Evolutionary conservation across 1,140 invertebrate genomes (phyloP), one percentile per base, ranked within the genome.

Genomic region (Lordiphosa mommai): DNA sequence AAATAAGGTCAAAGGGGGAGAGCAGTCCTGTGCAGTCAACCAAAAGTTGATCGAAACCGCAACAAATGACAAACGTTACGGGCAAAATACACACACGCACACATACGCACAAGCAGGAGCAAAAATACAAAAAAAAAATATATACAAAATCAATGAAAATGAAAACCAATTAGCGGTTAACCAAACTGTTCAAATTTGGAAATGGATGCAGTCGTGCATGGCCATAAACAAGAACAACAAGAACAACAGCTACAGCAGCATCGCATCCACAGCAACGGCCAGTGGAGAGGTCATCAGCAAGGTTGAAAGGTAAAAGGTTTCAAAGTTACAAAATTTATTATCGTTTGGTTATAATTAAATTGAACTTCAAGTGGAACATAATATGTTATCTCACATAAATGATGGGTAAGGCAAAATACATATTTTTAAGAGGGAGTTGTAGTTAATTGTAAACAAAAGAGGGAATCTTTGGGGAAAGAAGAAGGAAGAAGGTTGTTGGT

Each of bases 101-200:
- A 52, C n/a, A n/a, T 29, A 41, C 17, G 30, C 29, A 30, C 23
- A 10, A 34, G 16, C 16, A 14, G 4, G 40, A 13, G 30, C 17
- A 29, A 30, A 37, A 36, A 55, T 12, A 16, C 1, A 44, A 13
- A 8, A 32, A 36, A 63, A 52, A 49, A 36, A 43, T 46, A 49
- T 13, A 66, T 59, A 52, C 37, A 84, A 82, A 84, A 84, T 82
- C 77, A 82, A 82, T 82, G 76, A 84, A 82, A 82, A 82, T 82
- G 72, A 77, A 82, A 82, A 82, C 72, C 76, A 82, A 82, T 82
- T 82, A 82, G 76, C 72, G 76, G 76, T 82, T 82, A 82, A 82
- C 76, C 76, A 82, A 84, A 82, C 77, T 76, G 77, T 82, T 84
- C 77, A 82, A 82, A 82, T 82, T 82, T 82, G 77, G 77, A 82